Base-by-base conservation (phyloP, 2,888 invertebrate genomes). In the Ptycholaimellus sp. region DNA sequence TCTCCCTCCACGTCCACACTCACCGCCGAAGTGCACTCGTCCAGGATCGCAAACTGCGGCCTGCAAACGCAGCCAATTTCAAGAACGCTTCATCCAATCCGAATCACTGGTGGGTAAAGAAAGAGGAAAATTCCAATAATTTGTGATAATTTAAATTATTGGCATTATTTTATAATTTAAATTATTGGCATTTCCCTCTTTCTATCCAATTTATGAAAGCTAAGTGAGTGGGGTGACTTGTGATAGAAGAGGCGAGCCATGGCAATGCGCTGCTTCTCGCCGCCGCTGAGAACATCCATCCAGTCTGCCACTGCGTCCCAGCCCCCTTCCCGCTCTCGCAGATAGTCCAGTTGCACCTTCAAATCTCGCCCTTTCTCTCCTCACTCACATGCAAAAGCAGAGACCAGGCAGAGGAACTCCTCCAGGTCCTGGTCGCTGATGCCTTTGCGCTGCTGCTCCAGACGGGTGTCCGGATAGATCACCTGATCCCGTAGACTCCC, bases 221-320 rank as follows among this genome's bases (percentile, higher is more conserved):
- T n/a, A n/a, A n/a, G n/a, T n/a, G n/a, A n/a, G n/a, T n/a, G n/a
- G n/a, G n/a, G n/a, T n/a, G n/a, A 11, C 11, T 11, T 73, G 62
- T 93, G 87, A 65, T 93, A 93, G 65, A 93, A 87, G 44, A 93
- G 66, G 14, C 90, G 70, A 13, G 90, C 83, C 90, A 77, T 76
- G 32, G 87, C 90, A 47, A 90, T 73, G 54, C 90, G 68, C 62
- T 90, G 90, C 56, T 90, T 90, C 64, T 90, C 90, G 11, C 90
- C 90, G 0, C 90, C 90, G 28, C 82, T 82, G 5, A 90, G 66
- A 1, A 87, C 81, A 59, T 93, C 90, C 70, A 87, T 76, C 90
- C 90, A 93, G 65, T 90, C 90, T 50, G 82, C 81, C 1, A 45
- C 28, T 18, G 21, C 27, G 16, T 38, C 25, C 37, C 32, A 40